These are phyloP conservation scores for Cistogaster globosa DNA, from an alignment of 2,888 invertebrate species.

Conservation along the genomic window DNA sequence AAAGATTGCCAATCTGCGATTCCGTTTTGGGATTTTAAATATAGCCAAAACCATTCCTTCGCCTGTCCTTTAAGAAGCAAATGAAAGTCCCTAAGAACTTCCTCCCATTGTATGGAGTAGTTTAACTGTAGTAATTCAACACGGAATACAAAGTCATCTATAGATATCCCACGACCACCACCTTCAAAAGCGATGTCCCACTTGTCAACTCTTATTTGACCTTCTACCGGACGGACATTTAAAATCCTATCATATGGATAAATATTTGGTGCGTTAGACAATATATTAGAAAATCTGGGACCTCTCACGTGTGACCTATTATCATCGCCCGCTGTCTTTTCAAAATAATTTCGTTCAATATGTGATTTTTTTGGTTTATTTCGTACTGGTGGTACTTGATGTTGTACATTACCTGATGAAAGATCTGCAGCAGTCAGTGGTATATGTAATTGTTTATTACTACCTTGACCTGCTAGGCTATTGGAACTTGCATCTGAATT, in stretches of 20 bases:
- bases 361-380: not conserved
- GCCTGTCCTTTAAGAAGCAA: not conserved
- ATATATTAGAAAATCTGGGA: conserved; percentile 1
- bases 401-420: not conserved
- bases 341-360: not conserved
- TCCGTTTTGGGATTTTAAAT: not conserved
- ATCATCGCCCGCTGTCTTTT: not conserved
- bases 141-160: conserved; percentile 9
- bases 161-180: not conserved
- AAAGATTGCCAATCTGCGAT: not conserved
- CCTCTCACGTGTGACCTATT: not conserved
- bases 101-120: conserved; percentile 2
- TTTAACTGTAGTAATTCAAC: not conserved
- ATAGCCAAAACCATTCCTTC: conserved; percentile 11
- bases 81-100: conserved; percentile 16
- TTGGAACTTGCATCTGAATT: not conserved
- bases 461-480: not conserved
- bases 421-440: not conserved
- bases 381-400: not conserved
- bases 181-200: conserved; percentile 17
- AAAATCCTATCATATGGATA: not conserved
- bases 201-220: conserved; percentile 22
- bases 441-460: not conserved
- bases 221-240: not conserved
- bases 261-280: conserved; percentile 1